Evolutionary conservation across 2,797 vertebrate species (phyloP).

Genomic region (Hypotaenidia philippensis): DNA sequence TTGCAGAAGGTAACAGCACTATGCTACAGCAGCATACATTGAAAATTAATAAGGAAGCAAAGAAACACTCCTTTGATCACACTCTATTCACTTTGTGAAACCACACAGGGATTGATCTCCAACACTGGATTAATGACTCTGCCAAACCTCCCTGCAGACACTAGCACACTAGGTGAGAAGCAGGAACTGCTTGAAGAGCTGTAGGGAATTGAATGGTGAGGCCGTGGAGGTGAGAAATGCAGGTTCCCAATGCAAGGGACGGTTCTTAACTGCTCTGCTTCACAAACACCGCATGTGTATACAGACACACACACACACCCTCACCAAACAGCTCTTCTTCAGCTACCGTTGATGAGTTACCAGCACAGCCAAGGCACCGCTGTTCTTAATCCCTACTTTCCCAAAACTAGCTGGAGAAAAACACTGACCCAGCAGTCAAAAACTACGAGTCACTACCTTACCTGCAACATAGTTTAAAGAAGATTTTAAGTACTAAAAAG

Average conservation of each 20-base stretch:
- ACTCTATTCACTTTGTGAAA: background rate
- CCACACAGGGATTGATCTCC: background rate
- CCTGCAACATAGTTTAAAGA: background rate
- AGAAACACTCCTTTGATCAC: background rate
- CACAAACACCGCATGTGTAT: too few relatives aligned
- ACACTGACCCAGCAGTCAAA: background rate
- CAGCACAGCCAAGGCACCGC: background rate
- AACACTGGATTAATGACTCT: background rate
- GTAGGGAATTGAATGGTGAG: background rate
- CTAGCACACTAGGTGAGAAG: rapidly evolving
- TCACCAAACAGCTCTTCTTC: background rate
- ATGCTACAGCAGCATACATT: background rate
- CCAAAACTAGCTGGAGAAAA: background rate
- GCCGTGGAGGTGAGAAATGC: background rate
- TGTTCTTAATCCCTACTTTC: background rate
- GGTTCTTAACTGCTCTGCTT: background rate
- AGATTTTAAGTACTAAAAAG: background rate
- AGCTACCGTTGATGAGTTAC: background rate
- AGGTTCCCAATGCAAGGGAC: rapidly evolving
- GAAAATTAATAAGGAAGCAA: background rate
- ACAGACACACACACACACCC: too few relatives aligned
- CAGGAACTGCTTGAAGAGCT: background rate
- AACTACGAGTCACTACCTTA: background rate
- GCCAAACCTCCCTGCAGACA: background rate
- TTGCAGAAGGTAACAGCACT: background rate